Evolutionary conservation across 35 echinoderm and acorn worm genomes (phyloP), one percentile per base, ranked within the genome.

Genomic region (Acanthaster planci): DNA sequence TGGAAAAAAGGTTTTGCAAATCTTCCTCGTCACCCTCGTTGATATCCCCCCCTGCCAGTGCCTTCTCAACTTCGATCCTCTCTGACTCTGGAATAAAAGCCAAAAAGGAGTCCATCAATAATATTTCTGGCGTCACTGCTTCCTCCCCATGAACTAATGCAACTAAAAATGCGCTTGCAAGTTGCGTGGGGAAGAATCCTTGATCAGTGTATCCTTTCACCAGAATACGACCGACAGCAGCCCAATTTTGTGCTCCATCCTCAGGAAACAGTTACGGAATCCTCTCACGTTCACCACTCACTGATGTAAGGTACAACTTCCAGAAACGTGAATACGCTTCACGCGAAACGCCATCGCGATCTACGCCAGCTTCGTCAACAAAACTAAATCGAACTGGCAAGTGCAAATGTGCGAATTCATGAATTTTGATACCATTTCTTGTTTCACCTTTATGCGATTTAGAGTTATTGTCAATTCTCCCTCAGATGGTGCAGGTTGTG

Each of bases 271-370:
- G 35, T 42, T 59, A 76, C 32, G 75, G 75, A 22, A 86, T 77
- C 40, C 84, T 67, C 14, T 86, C 30, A 35, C 17, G 39, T 21
- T 86, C 84, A 16, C 84, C 84, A 34, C 40, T 30, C 47, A 68
- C 31, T 31, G 67, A 86, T 44, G 84, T 78, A 8, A 86, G 78
- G 40, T 44, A 86, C 42, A 51, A 31, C 37, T 77, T 76, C 84
- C 72, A 86, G 76, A 86, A 86, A 0, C 34, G 44, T 60, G 68
- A 55, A 39, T 88, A 88, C 23, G 86, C 77, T 60, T 88, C 72
- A 19, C 84, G 35, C 10, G 84, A 77, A 21, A 86, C 60, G 23
- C 84, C 84, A 51, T 72, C 32, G 37, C 56, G 36, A 77, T 86
- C 84, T 26, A 77, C 67, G 40, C 84, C 84, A 51, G 39, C 9